These are phyloP conservation scores for Sarotherodon lohbergeri DNA, from an alignment of 2,113 vertebrate genomes.

Conservation along the genomic window DNA sequence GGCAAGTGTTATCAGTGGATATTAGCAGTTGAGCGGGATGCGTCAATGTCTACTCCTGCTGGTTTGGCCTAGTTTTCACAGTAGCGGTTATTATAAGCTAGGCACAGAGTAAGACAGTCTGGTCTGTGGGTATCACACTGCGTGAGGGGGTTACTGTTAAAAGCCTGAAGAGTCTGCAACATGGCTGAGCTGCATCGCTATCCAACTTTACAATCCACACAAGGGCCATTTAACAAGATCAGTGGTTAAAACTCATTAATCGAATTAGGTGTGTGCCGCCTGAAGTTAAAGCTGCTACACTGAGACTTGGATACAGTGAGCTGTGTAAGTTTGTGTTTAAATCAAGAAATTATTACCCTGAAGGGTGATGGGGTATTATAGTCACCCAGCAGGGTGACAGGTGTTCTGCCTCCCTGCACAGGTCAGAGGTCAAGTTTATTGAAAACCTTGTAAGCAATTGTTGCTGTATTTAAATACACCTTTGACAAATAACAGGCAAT, in stretches of 20 bases:
- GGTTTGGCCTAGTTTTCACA: conserved; percentile 21
- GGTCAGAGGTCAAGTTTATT: neutral
- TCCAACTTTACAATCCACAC: conserved; percentile 6
- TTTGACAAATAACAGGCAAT: neutral
- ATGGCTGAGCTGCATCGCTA: neutral
- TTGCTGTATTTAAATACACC: neutral
- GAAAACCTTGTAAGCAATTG: neutral
- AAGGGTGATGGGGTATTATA: neutral
- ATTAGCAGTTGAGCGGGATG: conserved; percentile 4
- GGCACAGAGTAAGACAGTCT: conserved; percentile 28
- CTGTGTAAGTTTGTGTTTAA: neutral
- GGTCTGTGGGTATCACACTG: conserved; percentile 47
- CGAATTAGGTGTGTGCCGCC: conserved; percentile 5
- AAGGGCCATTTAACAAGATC: conserved; percentile 32
- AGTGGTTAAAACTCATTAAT: conserved; percentile 45
- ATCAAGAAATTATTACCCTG: neutral
- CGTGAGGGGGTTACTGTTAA: neutral
- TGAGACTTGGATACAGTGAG: neutral
- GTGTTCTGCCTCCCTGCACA: too few relatives aligned
- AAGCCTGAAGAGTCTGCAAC: conserved; percentile 7
- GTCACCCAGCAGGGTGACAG: neutral
- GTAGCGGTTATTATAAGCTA: conserved; percentile 28
- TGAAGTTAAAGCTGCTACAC: neutral
- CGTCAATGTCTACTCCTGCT: conserved; percentile 31
- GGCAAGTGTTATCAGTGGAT: conserved; percentile 24